A percentile compares a stretch with the other conserved stretches of the same genome.
These are phyloP conservation scores for Ceyx cyanopectus DNA, from an alignment of 2,113 vertebrate species.

Conservation along the genomic window DNA sequence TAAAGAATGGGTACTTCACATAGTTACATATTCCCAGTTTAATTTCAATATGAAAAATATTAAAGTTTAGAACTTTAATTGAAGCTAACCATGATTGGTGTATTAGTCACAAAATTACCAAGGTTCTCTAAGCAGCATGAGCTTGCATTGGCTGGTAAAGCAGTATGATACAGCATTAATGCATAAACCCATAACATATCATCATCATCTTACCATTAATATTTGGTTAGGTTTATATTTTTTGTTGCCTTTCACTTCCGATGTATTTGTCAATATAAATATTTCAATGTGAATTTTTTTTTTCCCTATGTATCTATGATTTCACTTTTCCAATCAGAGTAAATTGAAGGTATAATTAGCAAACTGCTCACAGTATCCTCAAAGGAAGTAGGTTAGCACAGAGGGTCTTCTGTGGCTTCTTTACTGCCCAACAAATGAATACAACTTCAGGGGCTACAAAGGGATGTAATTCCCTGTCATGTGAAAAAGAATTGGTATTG, in stretches of 20 bases:
- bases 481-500: neutral
- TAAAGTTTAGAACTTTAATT: neutral
- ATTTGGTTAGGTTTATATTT: conserved; percentile 47
- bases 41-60: neutral
- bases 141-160: conserved; percentile 10
- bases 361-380: neutral
- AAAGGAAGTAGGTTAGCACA: neutral
- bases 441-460: neutral
- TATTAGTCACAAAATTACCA: neutral
- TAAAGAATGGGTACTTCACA: neutral
- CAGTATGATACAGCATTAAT: conserved; percentile 52
- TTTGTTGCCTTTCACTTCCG: conserved; percentile 28
- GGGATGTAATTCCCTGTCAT: neutral
- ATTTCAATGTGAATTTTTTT: neutral
- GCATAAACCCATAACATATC: neutral
- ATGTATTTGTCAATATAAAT: neutral
- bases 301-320: neutral
- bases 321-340: neutral
- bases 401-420: neutral
- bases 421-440: neutral
- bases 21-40: neutral
- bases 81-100: neutral
- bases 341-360: neutral
- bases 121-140: neutral
- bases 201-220: conserved; percentile 56